Evolutionary conservation across 2,797 vertebrate species (phyloP), one percentile per base, ranked within the genome.

Genomic region (Pithecia hirsuta): DNA sequence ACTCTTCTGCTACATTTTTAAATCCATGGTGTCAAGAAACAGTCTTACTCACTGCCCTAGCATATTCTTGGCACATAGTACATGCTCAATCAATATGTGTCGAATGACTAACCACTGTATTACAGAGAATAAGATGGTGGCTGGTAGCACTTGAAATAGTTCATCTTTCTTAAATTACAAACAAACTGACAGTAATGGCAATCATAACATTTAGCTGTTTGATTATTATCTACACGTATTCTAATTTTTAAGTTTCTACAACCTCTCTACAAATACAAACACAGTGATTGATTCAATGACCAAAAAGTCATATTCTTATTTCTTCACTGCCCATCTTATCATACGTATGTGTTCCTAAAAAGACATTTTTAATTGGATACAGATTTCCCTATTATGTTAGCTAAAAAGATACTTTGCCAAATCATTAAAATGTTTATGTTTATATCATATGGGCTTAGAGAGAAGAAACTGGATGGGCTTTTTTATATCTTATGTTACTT

Each of bases 341-440:
- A 82, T 4, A 86, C 24, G 7, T 33, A 81, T 59, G 36, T 50
- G 7, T 64, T 91, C n/a, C 74, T 86, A 82, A 85, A 90, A 92
- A 81, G n/a, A 74, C 79, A 36, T 14, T 9, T 59, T 82, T 94
- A 82, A 41, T 67, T 90, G 26, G 67, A n/a, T 14, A 57, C 14
- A 95, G 44, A 64, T 64, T 55, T 92, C 61, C 85, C 36, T 50
- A 84, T 78, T 70, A 83, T 33, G 33, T 76, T 88, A 90, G 59
- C n/a, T 92, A 50, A 91, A 89, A 96, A 41, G 26, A 61, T 74
- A 80, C 14, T 64, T 89, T 82, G 30, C 70, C 52, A 90, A 81
- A 81, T 84, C 33, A 59, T 93, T 95, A 89, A 96, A 96, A 90
- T 85, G 30, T 83, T 97, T 96, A 74, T 55, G 4, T 61, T 78